A percentile compares a stretch with the other conserved stretches of the same genome.
Evolutionary conservation across 1,140 invertebrate species (phyloP).

Genomic region (Calycopis cecrops): DNA sequence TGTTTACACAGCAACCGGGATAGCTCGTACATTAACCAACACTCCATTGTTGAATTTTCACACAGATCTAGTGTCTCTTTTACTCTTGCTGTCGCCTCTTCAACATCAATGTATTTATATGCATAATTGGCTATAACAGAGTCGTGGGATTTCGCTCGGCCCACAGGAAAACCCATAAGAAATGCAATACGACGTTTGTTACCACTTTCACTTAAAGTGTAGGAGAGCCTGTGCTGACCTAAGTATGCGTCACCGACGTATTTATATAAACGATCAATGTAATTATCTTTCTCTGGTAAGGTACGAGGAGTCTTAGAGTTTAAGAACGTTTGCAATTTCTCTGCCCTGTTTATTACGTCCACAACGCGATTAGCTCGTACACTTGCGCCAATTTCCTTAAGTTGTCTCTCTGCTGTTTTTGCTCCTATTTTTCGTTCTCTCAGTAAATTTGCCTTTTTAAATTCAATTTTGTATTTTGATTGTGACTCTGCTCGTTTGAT

Average conservation of each 20-base stretch:
- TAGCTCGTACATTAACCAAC: too few species aligned
- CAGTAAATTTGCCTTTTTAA: slow-evolving; percentile 58
- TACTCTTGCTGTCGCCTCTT: slow-evolving; percentile 54
- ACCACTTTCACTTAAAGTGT: too few species aligned
- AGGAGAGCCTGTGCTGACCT: too few species aligned
- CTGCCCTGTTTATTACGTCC: too few species aligned
- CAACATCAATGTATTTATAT: slow-evolving; percentile 61
- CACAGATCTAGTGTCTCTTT: slow-evolving; percentile 44
- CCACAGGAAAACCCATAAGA: slow-evolving; percentile 57
- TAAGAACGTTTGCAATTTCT: slow-evolving; percentile 62
- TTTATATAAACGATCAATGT: too few species aligned
- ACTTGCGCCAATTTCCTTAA: slow-evolving; percentile 63
- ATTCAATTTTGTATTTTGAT: slow-evolving; percentile 62
- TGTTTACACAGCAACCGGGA: too few species aligned
- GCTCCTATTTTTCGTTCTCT: slow-evolving; percentile 62
- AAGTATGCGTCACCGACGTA: too few species aligned
- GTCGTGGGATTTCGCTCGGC: slow-evolving; percentile 57
- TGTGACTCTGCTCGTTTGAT: slow-evolving; percentile 73
- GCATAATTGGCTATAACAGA: slow-evolving; percentile 65
- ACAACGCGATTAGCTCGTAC: too few species aligned
- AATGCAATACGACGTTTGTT: slow-evolving; percentile 60
- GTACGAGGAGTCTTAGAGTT: slow-evolving; percentile 56
- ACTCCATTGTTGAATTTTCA: too few species aligned
- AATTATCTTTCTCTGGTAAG: slow-evolving; percentile 57
- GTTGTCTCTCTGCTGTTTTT: slow-evolving; percentile 60